Conservation (phyloP, 2,113 vertebrate species). For the Spizaetus ornatus region DNA sequence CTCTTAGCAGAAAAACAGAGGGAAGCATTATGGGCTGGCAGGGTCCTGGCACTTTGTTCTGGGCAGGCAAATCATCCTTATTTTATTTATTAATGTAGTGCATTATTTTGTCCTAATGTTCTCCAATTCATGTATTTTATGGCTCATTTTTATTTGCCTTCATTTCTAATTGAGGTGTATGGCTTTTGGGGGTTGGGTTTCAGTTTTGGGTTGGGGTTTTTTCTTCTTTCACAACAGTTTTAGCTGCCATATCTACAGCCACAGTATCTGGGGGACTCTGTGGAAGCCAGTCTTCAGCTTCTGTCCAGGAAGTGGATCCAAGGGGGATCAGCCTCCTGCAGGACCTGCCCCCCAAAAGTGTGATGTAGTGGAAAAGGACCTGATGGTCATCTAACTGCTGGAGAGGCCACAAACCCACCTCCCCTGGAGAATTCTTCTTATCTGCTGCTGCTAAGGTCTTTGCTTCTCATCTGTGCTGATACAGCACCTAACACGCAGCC, state of each 20-base stretch:
- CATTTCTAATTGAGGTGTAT: background rate
- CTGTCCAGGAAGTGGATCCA: background rate
- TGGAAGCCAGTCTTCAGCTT: background rate
- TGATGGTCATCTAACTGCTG: background rate
- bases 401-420: background rate
- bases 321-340: background rate
- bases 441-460: background rate
- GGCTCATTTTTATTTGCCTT: slow-evolving; percentile 2
- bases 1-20: background rate
- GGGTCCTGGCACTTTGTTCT: background rate
- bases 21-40: background rate
- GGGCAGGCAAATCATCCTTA: background rate
- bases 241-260: background rate
- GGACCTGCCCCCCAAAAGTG: background rate
- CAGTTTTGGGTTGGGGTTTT: background rate
- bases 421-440: background rate
- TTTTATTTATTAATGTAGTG: background rate
- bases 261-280: background rate
- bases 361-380: background rate
- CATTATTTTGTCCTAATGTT: slow-evolving; percentile 9
- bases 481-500: background rate
- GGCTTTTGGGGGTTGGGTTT: background rate
- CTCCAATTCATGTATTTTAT: slow-evolving; percentile 7
- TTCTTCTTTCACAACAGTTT: background rate
- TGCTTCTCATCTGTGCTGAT: background rate